Evolutionary conservation across 2,113 vertebrate genomes (phyloP).

Genomic region (Scortum barcoo): DNA sequence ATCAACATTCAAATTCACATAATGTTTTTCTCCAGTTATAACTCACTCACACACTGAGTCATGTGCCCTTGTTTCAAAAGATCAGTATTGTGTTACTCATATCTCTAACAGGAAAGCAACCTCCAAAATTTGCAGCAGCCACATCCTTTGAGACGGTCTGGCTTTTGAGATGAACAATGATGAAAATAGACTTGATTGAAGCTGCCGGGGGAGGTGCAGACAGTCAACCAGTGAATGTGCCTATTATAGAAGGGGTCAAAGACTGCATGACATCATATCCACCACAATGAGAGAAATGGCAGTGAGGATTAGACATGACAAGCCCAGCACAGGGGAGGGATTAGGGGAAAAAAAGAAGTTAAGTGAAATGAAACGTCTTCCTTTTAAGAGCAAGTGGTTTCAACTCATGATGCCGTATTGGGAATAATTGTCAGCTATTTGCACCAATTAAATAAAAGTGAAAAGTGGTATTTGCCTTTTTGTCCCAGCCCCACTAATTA

Average conservation of each 20-base stretch:
- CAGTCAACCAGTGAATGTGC: background rate
- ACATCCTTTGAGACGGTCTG: background rate
- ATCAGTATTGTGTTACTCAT: background rate
- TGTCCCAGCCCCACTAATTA: background rate
- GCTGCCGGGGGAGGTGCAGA: background rate
- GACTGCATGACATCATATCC: background rate
- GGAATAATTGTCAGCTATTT: background rate
- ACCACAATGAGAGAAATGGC: background rate
- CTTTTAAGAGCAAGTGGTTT: background rate
- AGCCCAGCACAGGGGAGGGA: too few relatives aligned
- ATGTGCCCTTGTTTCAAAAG: background rate
- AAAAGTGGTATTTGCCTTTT: too few relatives aligned
- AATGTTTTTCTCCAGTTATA: background rate
- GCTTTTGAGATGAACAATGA: conserved; percentile 4
- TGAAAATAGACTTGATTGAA: background rate
- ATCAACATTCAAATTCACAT: background rate
- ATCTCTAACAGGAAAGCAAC: background rate
- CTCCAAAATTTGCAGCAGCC: background rate
- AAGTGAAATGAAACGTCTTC: background rate
- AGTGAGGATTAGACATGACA: too few relatives aligned
- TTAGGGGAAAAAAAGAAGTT: background rate
- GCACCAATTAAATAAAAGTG: too few relatives aligned
- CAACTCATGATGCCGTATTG: background rate
- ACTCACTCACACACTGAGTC: conserved; percentile 3
- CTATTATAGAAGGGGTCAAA: too few relatives aligned